Base-by-base conservation (phyloP, 2,113 vertebrate species). In the Chunga burmeisteri region DNA sequence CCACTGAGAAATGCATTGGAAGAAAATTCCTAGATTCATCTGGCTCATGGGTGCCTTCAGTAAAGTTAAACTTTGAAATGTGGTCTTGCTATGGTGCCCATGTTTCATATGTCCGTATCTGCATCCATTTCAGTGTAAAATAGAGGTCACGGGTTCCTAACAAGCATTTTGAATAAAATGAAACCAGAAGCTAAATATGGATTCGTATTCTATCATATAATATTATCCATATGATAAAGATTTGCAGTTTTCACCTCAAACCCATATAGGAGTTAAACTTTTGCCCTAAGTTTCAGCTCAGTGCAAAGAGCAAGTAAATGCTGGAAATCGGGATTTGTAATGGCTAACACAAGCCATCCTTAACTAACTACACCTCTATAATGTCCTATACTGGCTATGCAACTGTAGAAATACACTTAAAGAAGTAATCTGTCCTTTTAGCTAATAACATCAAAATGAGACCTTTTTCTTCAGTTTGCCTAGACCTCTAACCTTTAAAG, bases 401-500 rank as follows among this genome's bases (percentile, higher is more conserved):
- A 96, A 97, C 88, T 93, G 88, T 74, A 96, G 95, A 97, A 96
- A 97, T n/a, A 38, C 78, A 96, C 94, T 95, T 97, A 98, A 98
- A 97, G 96, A 93, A 94, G 92, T 97, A 97, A 96, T 97, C 95
- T 95, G 47, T 96, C 91, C 96, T 98, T 98, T 98, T 98, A 98
- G 97, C 96, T 98, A 98, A 97, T 98, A 97, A 97, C 96, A 98
- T 98, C 98, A 98, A 98, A 98, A 98, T 90, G 92, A 98, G 97
- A 97, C 98, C 94, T 98, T 98, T 98, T 96, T 97, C 97, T 98
- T 98, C 98, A 98, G 96, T 98, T 96, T 94, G 66, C 87, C 93
- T 94, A 93, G 98, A 98, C 98, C 98, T 98, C 98, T 98, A 98
- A 98, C 98, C 98, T 98, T 98, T 98, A 98, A 98, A 98, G 97